These are phyloP conservation scores for Notarius quadriscutis DNA, from an alignment of 2,113 vertebrate species.

Conservation along the genomic window DNA sequence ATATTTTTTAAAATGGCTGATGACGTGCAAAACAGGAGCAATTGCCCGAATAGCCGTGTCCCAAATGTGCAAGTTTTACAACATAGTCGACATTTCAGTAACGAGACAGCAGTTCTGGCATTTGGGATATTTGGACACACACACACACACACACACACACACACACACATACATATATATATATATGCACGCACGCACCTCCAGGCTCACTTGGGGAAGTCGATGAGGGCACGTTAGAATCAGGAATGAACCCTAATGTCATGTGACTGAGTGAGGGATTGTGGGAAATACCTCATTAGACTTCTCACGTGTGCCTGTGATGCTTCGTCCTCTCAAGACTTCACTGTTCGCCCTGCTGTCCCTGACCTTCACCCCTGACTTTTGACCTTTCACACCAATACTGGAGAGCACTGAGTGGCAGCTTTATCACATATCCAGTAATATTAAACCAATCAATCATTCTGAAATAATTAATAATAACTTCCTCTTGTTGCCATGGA, in stretches of 20 bases:
- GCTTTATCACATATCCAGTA: background rate
- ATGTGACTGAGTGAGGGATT: slow-evolving; percentile 14
- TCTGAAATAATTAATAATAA: background rate
- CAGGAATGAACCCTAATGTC: background rate
- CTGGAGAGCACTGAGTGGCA: background rate
- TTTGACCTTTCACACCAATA: background rate
- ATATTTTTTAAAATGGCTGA: background rate
- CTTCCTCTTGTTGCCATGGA: slow-evolving; percentile 16
- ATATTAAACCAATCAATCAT: background rate
- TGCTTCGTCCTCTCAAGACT: slow-evolving; percentile 75
- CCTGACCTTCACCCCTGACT: background rate
- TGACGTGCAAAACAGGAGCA: background rate
- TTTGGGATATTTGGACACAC: background rate
- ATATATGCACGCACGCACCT: background rate
- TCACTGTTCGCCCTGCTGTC: slow-evolving; percentile 70
- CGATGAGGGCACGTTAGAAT: background rate
- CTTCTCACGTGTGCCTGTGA: slow-evolving; percentile 75
- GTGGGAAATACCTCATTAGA: slow-evolving; percentile 63
- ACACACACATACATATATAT: background rate
- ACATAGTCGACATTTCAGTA: background rate
- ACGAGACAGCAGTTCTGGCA: background rate
- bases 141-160: background rate
- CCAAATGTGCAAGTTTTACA: background rate
- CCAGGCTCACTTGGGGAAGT: no score
- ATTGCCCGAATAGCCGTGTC: background rate